Conservation (phyloP, 2,113 vertebrate genomes). For the Hypanus sabinus region DNA sequence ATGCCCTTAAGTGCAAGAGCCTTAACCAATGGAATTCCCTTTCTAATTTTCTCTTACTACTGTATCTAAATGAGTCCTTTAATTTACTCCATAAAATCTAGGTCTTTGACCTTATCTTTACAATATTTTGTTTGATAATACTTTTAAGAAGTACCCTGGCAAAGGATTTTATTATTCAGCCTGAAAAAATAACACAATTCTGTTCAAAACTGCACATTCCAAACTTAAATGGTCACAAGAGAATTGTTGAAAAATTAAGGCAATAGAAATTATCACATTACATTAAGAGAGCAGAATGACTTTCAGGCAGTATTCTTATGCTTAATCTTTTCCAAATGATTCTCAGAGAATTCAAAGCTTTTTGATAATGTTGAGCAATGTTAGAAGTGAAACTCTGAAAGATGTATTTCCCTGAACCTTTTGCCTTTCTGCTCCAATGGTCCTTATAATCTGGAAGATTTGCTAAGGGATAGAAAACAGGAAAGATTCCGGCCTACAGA, state of each 20-base stretch:
- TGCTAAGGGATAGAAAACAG: background rate
- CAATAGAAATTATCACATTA: background rate
- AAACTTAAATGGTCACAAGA: background rate
- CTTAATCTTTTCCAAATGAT: background rate
- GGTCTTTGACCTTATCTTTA: background rate
- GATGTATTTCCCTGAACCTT: background rate
- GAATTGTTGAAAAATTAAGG: background rate
- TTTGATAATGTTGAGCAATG: background rate
- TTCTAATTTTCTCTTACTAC: background rate
- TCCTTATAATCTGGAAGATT: background rate
- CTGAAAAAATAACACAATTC: background rate
- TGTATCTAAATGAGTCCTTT: background rate
- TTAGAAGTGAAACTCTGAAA: background rate
- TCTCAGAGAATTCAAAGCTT: constrained; percentile 12
- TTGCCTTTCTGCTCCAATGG: background rate
- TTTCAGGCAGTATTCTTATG: background rate
- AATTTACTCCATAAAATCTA: background rate
- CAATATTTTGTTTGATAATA: no score
- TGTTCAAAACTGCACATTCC: background rate
- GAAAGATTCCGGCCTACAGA: background rate
- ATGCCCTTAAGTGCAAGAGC: background rate
- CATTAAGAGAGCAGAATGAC: background rate
- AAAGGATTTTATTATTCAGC: no score
- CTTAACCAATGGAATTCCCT: background rate
- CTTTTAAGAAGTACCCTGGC: no score